These are phyloP conservation scores for Carposina sasakii DNA, from an alignment of 1,140 invertebrate genomes.

Conservation along the genomic window DNA sequence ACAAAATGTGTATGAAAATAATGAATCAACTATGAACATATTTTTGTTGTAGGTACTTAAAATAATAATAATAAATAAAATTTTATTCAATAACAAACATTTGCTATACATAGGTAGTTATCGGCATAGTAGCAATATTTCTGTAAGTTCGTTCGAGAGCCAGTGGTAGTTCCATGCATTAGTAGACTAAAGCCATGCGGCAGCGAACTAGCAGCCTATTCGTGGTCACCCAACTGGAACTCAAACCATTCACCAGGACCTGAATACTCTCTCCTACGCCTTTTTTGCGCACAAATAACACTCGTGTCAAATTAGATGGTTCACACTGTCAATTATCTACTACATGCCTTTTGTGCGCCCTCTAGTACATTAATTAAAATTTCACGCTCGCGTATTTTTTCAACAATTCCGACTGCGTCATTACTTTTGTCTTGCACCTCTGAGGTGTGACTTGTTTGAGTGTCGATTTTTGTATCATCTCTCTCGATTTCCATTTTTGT, in stretches of 20 bases:
- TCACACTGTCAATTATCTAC: conserved; percentile 57
- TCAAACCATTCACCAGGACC: conserved; percentile 42
- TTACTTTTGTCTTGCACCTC: conserved; percentile 61
- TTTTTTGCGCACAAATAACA: conserved; percentile 49
- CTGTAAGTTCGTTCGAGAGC: conserved; percentile 1
- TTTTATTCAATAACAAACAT: no score
- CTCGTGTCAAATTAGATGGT: conserved; percentile 58
- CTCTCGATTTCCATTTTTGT: conserved; percentile 40
- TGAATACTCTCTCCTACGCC: conserved; percentile 35
- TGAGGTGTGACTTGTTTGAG: conserved; percentile 58
- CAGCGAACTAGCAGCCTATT: conserved; percentile 24
- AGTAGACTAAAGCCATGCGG: no score
- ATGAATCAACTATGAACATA: no score
- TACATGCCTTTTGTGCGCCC: conserved; percentile 36
- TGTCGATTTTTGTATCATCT: conserved; percentile 33
- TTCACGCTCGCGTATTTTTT: conserved; percentile 47
- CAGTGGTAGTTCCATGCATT: conserved; percentile 8
- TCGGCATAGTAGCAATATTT: no score
- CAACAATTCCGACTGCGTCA: conserved; percentile 27
- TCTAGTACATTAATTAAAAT: conserved; percentile 67
- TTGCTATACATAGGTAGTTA: no score
- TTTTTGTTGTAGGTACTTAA: no score
- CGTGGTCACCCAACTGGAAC: conserved; percentile 38
- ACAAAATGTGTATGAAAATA: no score
- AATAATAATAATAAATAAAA: no score